Percentiles rank a stretch among this genome's conserved stretches.
Evolutionary conservation across 2,113 vertebrate genomes (phyloP).

Genomic region (Dromas ardeola): DNA sequence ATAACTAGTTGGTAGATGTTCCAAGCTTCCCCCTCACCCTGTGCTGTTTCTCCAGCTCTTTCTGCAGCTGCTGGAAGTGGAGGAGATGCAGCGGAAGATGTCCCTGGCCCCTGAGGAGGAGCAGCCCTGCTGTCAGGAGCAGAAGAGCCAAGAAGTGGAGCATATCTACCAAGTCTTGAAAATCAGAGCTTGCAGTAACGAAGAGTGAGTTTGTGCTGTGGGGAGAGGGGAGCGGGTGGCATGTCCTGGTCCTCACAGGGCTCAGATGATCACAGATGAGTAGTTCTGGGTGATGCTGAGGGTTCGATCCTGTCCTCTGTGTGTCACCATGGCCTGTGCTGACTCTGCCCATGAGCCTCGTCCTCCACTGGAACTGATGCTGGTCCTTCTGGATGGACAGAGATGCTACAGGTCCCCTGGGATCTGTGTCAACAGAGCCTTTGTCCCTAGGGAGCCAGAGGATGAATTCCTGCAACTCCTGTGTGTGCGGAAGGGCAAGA

Average conservation of each 20-base stretch:
- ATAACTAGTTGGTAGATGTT: not conserved
- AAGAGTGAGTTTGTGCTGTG: conserved; percentile 62
- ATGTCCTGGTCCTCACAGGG: accelerated
- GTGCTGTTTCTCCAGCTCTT: conserved; percentile 75
- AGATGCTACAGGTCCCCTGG: not conserved
- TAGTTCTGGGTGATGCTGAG: not conserved
- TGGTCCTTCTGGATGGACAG: not conserved
- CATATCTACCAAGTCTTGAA: conserved; percentile 79
- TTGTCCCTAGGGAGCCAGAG: conserved; percentile 74
- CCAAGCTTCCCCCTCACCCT: not conserved
- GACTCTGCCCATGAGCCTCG: accelerated
- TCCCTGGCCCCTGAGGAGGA: conserved; percentile 62
- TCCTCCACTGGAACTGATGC: not conserved
- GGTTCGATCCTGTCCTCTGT: not conserved
- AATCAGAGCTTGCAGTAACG: conserved; percentile 55
- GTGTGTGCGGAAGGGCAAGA: conserved; percentile 89
- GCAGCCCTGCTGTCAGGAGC: conserved; percentile 57
- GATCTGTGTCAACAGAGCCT: not conserved
- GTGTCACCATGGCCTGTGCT: not conserved
- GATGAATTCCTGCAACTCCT: conserved; percentile 89
- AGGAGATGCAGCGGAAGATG: conserved; percentile 79
- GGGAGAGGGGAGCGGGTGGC: not conserved
- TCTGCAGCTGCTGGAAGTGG: conserved; percentile 84
- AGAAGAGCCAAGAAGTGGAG: conserved; percentile 76
- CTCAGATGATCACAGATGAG: not conserved